These are phyloP conservation scores for Galerucella pusilla DNA, from an alignment of 2,888 invertebrate species.

Conservation along the genomic window DNA sequence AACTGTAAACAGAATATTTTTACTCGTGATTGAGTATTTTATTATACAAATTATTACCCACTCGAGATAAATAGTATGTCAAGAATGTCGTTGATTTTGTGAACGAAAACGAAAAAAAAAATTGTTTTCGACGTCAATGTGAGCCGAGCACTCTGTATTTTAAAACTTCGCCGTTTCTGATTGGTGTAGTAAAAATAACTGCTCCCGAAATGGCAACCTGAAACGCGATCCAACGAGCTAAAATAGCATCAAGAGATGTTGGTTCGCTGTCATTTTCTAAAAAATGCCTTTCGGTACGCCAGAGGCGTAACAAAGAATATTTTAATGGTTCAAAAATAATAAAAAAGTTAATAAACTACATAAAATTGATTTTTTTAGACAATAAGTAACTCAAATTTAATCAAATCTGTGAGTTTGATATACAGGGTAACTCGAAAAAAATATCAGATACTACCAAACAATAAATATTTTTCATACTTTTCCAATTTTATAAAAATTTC, in stretches of 20 bases:
- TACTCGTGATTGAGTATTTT: no score
- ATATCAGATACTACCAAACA: no score
- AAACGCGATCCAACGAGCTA: conserved; percentile 72
- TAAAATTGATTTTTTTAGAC: no score
- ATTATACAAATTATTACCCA: no score
- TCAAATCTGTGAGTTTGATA: no score
- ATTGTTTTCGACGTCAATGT: conserved; percentile 14
- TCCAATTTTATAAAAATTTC: no score
- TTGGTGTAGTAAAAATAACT: conserved; percentile 67
- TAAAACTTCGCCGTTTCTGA: conserved; percentile 49
- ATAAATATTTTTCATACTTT: no score
- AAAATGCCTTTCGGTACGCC: conserved; percentile 50
- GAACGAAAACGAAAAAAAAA: conserved; percentile 3
- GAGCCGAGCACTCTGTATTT: conserved; percentile 24
- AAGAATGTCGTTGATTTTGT: conserved; percentile 7
- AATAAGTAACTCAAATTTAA: no score
- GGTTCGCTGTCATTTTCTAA: conserved; percentile 54
- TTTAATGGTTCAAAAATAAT: background rate
- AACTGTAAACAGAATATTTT: no score
- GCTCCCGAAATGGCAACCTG: conserved; percentile 75
- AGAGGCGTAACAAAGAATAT: background rate
- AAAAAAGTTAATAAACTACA: no score
- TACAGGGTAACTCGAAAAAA: no score
- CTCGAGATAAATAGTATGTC: background rate
- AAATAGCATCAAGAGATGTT: conserved; percentile 67